Conservation (phyloP, 2,888 invertebrate species). For the Euplexia lucipara region DNA sequence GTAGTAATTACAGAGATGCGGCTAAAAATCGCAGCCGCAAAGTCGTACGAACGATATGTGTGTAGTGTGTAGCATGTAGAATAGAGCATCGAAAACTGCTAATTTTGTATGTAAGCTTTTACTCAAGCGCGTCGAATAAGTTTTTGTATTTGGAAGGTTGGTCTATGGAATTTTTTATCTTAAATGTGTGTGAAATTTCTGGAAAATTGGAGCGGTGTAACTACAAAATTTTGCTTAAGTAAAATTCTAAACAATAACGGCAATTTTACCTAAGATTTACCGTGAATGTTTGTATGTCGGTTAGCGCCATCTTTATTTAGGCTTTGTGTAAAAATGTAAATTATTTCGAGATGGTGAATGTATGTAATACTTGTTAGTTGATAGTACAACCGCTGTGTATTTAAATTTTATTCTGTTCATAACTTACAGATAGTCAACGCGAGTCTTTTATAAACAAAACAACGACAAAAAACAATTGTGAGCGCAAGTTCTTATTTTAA, state of each 20-base stretch:
- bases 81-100: slow-evolving; percentile 48
- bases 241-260: slow-evolving; percentile 8
- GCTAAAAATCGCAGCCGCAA: slow-evolving; percentile 63
- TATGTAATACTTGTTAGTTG: slow-evolving; percentile 1
- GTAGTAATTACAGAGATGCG: slow-evolving; percentile 77
- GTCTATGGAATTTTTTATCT: not conserved
- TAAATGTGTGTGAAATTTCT: slow-evolving; percentile 4
- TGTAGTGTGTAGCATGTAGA: slow-evolving; percentile 47
- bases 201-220: not conserved
- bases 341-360: slow-evolving; percentile 8
- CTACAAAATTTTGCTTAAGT: slow-evolving; percentile 14
- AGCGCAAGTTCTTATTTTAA: not conserved
- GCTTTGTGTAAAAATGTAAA: slow-evolving; percentile 18
- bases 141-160: slow-evolving; percentile 34
- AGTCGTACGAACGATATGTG: slow-evolving; percentile 54
- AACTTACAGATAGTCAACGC: not conserved
- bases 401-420: not conserved
- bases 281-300: not conserved
- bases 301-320: slow-evolving; percentile 19
- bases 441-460: not conserved
- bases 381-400: not conserved
- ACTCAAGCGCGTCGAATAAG: slow-evolving; percentile 20
- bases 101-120: slow-evolving; percentile 50
- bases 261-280: slow-evolving; percentile 12
- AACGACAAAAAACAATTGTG: not conserved